phyloP scores from a whole-genome alignment of 2,888 invertebrate species.

The Leptothorax acervorum region DNA sequence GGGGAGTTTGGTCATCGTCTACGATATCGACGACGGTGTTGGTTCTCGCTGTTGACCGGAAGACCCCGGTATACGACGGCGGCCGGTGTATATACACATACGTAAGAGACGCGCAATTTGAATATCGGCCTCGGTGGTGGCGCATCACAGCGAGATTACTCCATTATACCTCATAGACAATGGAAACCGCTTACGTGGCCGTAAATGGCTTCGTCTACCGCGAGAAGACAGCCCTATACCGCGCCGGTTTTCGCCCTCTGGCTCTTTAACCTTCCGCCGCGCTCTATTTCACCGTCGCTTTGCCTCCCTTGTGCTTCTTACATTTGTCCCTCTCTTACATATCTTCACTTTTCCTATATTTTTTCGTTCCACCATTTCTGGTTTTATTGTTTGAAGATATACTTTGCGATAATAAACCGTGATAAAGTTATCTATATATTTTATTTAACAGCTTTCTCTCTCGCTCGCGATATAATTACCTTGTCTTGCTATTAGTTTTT shows the following conservation, averaged over 20 bases:
- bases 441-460: conserved; percentile 9
- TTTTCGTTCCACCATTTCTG: background rate
- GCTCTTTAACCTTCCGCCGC: conserved; percentile 38
- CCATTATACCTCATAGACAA: conserved; percentile 85
- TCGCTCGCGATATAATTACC: background rate
- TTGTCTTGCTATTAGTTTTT: background rate
- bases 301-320: background rate
- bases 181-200: conserved; percentile 84
- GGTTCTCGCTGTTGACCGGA: conserved; percentile 63
- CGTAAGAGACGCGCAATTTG: conserved; percentile 80
- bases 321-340: background rate
- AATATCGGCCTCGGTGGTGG: conserved; percentile 82
- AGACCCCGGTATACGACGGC: conserved; percentile 66
- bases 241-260: conserved; percentile 53
- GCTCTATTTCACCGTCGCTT: conserved; percentile 37
- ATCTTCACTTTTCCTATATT: background rate
- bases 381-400: background rate
- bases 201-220: conserved; percentile 84
- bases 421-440: conserved; percentile 3
- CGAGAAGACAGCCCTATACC: conserved; percentile 58
- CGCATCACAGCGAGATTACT: conserved; percentile 85
- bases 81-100: conserved; percentile 64
- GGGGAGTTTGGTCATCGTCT: conserved; percentile 42
- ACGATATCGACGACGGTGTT: conserved; percentile 49
- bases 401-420: background rate